Conservation (phyloP, 2,888 invertebrate species). For the Nephrotoma flavescens region DNA sequence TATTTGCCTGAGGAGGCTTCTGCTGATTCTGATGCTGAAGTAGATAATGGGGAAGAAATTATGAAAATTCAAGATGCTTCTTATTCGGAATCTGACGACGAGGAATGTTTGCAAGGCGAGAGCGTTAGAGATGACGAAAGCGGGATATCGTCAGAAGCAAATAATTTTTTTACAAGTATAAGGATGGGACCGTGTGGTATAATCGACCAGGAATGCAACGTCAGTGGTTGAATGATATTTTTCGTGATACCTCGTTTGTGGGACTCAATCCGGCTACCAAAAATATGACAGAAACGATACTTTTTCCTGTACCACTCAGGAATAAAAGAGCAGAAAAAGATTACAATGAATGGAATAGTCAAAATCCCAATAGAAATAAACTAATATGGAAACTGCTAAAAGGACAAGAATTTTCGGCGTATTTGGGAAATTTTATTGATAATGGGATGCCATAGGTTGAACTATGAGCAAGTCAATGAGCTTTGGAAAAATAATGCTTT, state of each 20-base stretch:
- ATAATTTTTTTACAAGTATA: not conserved
- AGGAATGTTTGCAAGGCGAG: not conserved
- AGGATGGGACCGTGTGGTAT: not conserved
- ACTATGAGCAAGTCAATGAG: too few species aligned
- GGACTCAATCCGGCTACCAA: not conserved
- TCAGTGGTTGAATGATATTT: not conserved
- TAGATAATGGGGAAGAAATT: not conserved
- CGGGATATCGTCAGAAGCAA: not conserved
- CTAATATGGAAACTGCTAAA: not conserved
- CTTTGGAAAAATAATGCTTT: too few species aligned
- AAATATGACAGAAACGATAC: not conserved
- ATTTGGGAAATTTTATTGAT: too few species aligned
- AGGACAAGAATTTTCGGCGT: not conserved
- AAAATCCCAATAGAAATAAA: not conserved
- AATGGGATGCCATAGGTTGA: too few species aligned
- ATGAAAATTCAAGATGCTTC: not conserved
- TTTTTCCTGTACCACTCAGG: not conserved
- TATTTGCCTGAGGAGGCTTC: not conserved
- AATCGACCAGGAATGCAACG: too few species aligned
- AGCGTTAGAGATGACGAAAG: too few species aligned
- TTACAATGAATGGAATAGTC: not conserved
- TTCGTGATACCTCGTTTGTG: not conserved
- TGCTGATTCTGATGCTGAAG: not conserved
- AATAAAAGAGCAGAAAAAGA: not conserved
- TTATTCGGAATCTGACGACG: not conserved